A percentile compares a stretch with the other conserved stretches of the same genome.
These are phyloP conservation scores for Apoderus coryli DNA, from an alignment of 2,888 invertebrate genomes.

Conservation along the genomic window DNA sequence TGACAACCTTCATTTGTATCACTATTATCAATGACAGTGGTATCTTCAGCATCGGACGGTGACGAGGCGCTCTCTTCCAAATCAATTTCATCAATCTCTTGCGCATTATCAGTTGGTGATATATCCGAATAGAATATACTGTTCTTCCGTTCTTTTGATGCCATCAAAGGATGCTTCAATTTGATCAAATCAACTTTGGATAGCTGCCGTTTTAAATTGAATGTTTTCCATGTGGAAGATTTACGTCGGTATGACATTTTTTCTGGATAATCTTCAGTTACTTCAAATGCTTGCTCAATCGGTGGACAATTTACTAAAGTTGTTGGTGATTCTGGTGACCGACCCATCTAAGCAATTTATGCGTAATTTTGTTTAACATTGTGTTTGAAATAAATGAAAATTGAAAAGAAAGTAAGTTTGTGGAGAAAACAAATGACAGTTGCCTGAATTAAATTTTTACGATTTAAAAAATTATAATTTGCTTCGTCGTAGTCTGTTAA, in stretches of 20 bases:
- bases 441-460: too few relatives aligned
- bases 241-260: conserved; percentile 34
- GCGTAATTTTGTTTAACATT: too few relatives aligned
- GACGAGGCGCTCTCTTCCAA: conserved; percentile 25
- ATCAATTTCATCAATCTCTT: conserved; percentile 21
- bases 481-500: too few relatives aligned
- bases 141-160: conserved; percentile 31
- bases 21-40: conserved; percentile 27
- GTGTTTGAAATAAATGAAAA: too few relatives aligned
- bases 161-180: conserved; percentile 44
- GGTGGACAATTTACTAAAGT: conserved; percentile 33
- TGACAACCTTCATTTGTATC: too few relatives aligned
- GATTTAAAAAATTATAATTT: too few relatives aligned
- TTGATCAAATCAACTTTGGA: conserved; percentile 60
- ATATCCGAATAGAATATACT: conserved; percentile 30
- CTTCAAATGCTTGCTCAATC: conserved; percentile 35
- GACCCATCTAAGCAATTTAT: too few relatives aligned
- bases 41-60: conserved; percentile 29
- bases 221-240: conserved; percentile 56
- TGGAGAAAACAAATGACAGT: too few relatives aligned
- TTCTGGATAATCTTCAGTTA: not conserved
- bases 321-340: conserved; percentile 31
- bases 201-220: conserved; percentile 68
- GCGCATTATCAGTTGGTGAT: conserved; percentile 20
- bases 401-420: too few relatives aligned